These are phyloP conservation scores for Nycticebus coucang DNA, from an alignment of 2,113 vertebrate species.

Conservation along the genomic window DNA sequence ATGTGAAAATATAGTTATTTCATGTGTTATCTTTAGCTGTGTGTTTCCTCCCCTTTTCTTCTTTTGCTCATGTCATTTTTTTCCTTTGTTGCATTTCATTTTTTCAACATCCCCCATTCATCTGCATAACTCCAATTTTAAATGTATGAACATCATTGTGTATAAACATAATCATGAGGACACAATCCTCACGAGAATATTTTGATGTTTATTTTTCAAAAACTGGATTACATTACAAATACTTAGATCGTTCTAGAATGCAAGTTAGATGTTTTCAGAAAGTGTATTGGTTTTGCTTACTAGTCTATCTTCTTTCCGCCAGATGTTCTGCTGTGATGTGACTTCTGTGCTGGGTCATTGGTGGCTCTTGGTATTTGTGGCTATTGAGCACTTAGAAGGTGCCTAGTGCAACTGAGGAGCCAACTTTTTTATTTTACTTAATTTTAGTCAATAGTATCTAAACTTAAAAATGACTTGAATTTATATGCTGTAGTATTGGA, in stretches of 20 bases:
- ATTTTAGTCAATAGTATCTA: neutral
- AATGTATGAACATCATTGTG: neutral
- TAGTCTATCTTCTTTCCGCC: neutral
- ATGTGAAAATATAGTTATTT: neutral
- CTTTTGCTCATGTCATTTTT: neutral
- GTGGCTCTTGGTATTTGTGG: neutral
- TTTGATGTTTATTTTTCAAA: neutral
- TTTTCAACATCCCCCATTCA: neutral
- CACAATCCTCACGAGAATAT: neutral
- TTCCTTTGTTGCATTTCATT: neutral
- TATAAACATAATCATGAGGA: neutral
- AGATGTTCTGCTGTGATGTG: neutral
- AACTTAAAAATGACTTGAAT: neutral
- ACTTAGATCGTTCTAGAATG: neutral
- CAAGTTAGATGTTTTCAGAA: neutral
- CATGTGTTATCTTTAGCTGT: neutral
- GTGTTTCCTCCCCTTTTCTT: neutral
- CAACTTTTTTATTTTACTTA: neutral
- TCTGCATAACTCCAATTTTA: neutral
- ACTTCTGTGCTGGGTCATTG: rapidly evolving
- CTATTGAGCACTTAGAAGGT: neutral
- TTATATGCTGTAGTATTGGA: neutral
- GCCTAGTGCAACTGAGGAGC: neutral
- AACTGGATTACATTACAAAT: neutral
- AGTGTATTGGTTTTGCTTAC: neutral